Evolutionary conservation across 2,113 vertebrate species (phyloP).

Genomic region (Henicopernis longicauda): DNA sequence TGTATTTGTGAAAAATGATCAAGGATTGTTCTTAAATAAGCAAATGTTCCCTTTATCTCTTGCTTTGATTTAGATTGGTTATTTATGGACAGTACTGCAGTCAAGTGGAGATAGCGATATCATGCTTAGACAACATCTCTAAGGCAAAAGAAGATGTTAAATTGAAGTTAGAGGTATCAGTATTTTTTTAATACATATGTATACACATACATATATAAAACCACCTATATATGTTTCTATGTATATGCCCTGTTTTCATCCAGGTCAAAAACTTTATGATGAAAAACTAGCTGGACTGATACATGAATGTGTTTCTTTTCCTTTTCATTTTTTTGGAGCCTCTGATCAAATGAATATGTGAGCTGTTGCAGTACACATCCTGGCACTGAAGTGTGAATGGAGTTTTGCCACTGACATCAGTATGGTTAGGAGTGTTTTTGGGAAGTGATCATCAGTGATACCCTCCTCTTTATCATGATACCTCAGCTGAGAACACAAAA

Average conservation of each 20-base stretch:
- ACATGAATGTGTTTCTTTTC: background rate
- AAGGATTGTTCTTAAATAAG: background rate
- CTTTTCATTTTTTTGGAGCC: background rate
- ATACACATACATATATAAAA: background rate
- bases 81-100: constrained; percentile 98
- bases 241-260: background rate
- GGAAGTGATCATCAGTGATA: background rate
- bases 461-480: background rate
- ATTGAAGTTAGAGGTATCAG: constrained; percentile 89
- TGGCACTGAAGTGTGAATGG: background rate
- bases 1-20: background rate
- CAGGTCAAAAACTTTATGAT: background rate
- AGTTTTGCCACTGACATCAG: background rate
- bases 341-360: background rate
- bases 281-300: background rate
- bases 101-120: constrained; percentile 90
- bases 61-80: constrained; percentile 79
- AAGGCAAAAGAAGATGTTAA: constrained; percentile 94
- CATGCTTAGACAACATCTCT: constrained; percentile 86
- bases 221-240: background rate
- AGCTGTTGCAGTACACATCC: background rate
- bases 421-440: background rate
- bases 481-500: background rate
- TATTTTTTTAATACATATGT: background rate
- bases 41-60: background rate